Evolutionary conservation across 2,113 vertebrate genomes (phyloP).

Genomic region (Sula dactylatra): DNA sequence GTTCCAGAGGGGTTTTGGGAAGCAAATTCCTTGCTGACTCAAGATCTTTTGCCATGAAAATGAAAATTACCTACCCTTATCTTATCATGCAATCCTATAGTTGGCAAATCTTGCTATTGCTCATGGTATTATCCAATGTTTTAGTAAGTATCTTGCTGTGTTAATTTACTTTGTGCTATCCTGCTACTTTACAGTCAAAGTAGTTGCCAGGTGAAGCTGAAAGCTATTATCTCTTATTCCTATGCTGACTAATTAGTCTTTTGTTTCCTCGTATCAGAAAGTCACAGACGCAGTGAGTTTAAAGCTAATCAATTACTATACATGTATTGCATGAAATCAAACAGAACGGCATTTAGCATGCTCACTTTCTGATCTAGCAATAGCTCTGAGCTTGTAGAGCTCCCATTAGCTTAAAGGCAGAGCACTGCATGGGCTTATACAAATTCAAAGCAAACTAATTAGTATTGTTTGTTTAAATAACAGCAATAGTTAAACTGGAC

Average conservation of each 20-base stretch:
- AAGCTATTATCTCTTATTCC: constrained; percentile 24
- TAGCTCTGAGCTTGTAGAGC: constrained; percentile 33
- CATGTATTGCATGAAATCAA: constrained; percentile 47
- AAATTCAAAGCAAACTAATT: neutral
- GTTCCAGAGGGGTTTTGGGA: neutral
- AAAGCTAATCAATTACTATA: constrained; percentile 51
- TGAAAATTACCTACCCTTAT: neutral
- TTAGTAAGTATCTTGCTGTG: constrained; percentile 13
- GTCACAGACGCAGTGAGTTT: constrained; percentile 62
- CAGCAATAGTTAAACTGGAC: neutral
- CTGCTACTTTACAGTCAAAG: neutral
- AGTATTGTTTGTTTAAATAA: too few species aligned
- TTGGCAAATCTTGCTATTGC: constrained; percentile 2
- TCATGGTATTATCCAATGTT: neutral
- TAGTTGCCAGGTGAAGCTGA: constrained; percentile 28
- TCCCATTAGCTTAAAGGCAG: constrained; percentile 43
- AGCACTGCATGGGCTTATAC: neutral
- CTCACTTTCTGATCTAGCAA: constrained; percentile 31
- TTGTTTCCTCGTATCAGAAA: constrained; percentile 63
- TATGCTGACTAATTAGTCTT: constrained; percentile 54
- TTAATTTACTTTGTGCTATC: constrained; percentile 1
- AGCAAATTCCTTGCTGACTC: constrained; percentile 6
- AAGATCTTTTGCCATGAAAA: constrained; percentile 9
- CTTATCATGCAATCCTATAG: neutral
- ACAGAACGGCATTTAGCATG: constrained; percentile 21